phyloP scores from a whole-genome alignment of 2,888 invertebrate species.

The Tetanocera ferruginea region DNA sequence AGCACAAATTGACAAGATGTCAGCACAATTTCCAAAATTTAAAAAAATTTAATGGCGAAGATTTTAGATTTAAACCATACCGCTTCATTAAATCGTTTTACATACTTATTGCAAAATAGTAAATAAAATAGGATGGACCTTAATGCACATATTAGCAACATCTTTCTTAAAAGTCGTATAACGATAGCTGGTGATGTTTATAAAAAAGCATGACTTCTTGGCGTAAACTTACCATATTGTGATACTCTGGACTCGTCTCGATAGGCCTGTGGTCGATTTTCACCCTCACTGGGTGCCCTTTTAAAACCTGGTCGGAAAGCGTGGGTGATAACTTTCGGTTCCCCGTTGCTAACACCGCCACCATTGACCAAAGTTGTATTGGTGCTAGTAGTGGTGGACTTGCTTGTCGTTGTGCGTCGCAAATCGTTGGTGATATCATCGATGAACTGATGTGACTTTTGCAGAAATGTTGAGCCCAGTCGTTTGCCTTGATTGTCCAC shows the following conservation, averaged over 20 bases:
- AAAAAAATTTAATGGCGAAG: too few relatives aligned
- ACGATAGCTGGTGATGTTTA: too few relatives aligned
- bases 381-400: conserved; percentile 38
- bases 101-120: too few relatives aligned
- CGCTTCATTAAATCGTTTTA: too few relatives aligned
- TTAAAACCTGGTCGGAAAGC: conserved; percentile 66
- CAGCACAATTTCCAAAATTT: too few relatives aligned
- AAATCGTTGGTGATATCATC: conserved; percentile 77
- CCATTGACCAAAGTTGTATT: conserved; percentile 56
- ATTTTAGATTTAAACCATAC: too few relatives aligned
- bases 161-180: too few relatives aligned
- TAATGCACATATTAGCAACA: too few relatives aligned
- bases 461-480: conserved; percentile 78
- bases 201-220: too few relatives aligned
- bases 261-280: conserved; percentile 75
- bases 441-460: conserved; percentile 78
- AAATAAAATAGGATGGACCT: too few relatives aligned
- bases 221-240: conserved; percentile 77
- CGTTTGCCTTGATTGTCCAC: conserved; percentile 74
- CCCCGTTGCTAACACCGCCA: conserved; percentile 32
- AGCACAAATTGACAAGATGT: too few relatives aligned
- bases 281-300: conserved; percentile 69
- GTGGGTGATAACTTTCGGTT: conserved; percentile 56
- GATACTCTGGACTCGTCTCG: conserved; percentile 79
- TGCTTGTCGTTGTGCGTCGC: conserved; percentile 56